Conservation (phyloP, 2,888 invertebrate genomes). For the Hermaeophaga mercurialis region DNA sequence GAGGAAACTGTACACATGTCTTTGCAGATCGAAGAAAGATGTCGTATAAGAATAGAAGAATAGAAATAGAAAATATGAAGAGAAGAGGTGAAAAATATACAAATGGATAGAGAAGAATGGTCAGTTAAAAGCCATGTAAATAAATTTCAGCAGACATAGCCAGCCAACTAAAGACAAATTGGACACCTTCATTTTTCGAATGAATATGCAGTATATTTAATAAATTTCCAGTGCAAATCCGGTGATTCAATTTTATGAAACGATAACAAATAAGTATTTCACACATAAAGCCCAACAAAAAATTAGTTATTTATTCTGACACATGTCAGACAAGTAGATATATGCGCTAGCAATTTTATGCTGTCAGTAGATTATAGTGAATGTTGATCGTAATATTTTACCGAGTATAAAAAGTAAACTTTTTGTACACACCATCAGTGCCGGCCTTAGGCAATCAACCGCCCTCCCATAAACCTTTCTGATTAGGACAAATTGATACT, state of each 20-base stretch:
- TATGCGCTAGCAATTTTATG: constrained; percentile 34
- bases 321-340: constrained; percentile 33
- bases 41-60: too few species aligned
- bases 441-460: neutral
- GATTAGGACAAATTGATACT: too few species aligned
- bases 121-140: too few species aligned
- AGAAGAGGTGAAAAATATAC: too few species aligned
- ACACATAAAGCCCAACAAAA: constrained; percentile 23
- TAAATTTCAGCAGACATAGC: too few species aligned
- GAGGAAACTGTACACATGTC: too few species aligned
- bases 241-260: constrained; percentile 21
- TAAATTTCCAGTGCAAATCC: constrained; percentile 13
- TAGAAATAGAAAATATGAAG: too few species aligned
- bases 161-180: constrained; percentile 11
- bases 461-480: neutral
- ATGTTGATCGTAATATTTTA: constrained; percentile 35
- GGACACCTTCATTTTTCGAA: constrained; percentile 8
- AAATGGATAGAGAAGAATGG: too few species aligned
- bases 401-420: constrained; percentile 30
- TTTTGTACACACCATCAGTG: constrained; percentile 28
- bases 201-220: constrained; percentile 3
- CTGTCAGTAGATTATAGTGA: constrained; percentile 36
- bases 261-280: constrained; percentile 27
- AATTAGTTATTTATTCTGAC: constrained; percentile 32
- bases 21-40: too few species aligned